These are phyloP conservation scores for Harpagifer antarcticus DNA, from an alignment of 2,797 vertebrate genomes.

Conservation along the genomic window DNA sequence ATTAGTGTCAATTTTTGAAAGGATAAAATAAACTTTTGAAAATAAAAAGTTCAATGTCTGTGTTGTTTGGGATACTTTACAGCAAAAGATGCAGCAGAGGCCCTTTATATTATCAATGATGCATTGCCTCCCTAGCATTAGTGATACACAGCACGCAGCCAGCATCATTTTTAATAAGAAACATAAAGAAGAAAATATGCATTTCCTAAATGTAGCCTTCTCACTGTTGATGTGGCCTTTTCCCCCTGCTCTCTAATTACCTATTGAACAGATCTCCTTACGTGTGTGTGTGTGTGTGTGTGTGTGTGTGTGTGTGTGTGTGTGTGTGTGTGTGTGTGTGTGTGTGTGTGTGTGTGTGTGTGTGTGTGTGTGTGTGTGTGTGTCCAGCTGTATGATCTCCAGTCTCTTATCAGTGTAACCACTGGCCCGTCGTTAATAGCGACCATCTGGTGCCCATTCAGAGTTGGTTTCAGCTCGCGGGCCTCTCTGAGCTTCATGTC, in stretches of 20 bases:
- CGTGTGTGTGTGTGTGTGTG: not conserved
- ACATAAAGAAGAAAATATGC: constrained; percentile 7
- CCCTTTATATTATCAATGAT: too few species aligned
- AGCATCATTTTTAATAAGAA: too few species aligned
- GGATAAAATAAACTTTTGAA: not conserved
- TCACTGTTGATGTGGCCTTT: constrained; percentile 19
- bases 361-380: constrained; percentile 14
- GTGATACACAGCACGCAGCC: not conserved
- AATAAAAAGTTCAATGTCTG: not conserved
- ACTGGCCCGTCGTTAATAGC: constrained; percentile 71
- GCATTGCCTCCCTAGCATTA: not conserved
- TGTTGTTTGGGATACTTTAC: not conserved
- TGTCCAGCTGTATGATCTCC: constrained; percentile 72
- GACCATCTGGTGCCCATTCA: too few species aligned
- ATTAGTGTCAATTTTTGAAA: not conserved
- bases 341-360: too few species aligned
- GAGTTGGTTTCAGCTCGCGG: too few species aligned
- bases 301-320: too few species aligned
- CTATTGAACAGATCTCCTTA: constrained; percentile 59
- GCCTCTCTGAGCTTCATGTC: too few species aligned
- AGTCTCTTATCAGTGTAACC: constrained; percentile 82
- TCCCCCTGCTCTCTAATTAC: constrained; percentile 74
- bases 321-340: too few species aligned
- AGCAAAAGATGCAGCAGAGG: not conserved
- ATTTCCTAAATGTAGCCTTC: constrained; percentile 27